Conservation (phyloP, 2,888 invertebrate genomes). For the Heliconius ethilla region DNA sequence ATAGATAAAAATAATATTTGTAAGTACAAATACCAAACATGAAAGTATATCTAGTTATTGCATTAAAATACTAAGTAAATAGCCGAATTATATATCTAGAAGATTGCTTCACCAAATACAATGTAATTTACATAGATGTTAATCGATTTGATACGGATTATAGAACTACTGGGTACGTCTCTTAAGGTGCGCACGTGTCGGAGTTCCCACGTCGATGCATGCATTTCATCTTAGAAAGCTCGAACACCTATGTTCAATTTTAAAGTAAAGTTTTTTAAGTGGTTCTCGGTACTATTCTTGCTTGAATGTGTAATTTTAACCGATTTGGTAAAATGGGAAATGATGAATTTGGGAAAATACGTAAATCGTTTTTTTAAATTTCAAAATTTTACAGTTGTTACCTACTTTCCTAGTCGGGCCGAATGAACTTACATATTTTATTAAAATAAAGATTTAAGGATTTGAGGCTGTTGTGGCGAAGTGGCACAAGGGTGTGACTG, state of each 20-base stretch:
- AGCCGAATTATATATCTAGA: not conserved
- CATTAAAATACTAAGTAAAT: not conserved
- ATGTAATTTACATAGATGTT: conserved; percentile 14
- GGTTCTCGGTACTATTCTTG: not conserved
- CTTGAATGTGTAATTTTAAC: not conserved
- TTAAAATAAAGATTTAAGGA: not conserved
- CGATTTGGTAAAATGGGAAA: not conserved
- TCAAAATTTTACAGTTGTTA: too few species aligned
- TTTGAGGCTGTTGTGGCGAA: too few species aligned
- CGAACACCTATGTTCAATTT: conserved; percentile 37
- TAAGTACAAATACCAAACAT: not conserved
- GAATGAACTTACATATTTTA: not conserved
- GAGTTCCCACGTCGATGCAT: conserved; percentile 77
- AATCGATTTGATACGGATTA: conserved; percentile 44
- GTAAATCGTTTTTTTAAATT: too few species aligned
- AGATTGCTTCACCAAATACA: conserved; percentile 7
- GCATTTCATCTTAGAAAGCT: conserved; percentile 78
- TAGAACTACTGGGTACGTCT: conserved; percentile 58
- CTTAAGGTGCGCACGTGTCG: conserved; percentile 58
- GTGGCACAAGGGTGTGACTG: too few species aligned
- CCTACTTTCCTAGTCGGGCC: too few species aligned
- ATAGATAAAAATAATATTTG: too few species aligned
- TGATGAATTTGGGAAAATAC: not conserved
- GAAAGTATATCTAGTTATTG: not conserved
- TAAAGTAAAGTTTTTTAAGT: conserved; percentile 25